phyloP scores from a whole-genome alignment of 2,888 invertebrate genomes.

The Tipula vernalis region DNA sequence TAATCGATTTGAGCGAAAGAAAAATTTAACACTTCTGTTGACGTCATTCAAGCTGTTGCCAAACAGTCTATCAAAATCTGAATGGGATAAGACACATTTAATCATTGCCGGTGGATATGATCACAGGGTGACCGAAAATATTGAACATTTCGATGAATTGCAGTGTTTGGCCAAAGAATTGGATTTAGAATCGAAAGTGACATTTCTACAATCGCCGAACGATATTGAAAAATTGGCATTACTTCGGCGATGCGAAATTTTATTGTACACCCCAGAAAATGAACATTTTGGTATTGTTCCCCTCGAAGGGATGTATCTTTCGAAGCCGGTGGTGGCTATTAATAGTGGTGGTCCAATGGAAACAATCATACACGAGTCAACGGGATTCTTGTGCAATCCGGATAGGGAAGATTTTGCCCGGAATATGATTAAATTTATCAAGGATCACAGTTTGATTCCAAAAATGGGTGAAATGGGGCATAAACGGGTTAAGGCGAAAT shows the following conservation, averaged over 20 bases:
- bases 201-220: slow-evolving; percentile 76
- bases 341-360: slow-evolving; percentile 94
- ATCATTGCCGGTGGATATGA: slow-evolving; percentile 97
- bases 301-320: slow-evolving; percentile 91
- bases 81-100: slow-evolving; percentile 61
- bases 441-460: slow-evolving; percentile 44
- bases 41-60: slow-evolving; percentile 60
- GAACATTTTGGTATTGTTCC: slow-evolving; percentile 99
- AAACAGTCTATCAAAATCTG: slow-evolving; percentile 38
- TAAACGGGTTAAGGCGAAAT: slow-evolving; percentile 60
- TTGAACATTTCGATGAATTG: slow-evolving; percentile 70
- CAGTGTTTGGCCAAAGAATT: slow-evolving; percentile 48
- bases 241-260: slow-evolving; percentile 58
- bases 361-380: slow-evolving; percentile 64
- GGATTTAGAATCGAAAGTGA: slow-evolving; percentile 56
- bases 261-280: slow-evolving; percentile 90
- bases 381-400: slow-evolving; percentile 69
- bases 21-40: slow-evolving; percentile 80
- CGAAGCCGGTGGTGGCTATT: slow-evolving; percentile 88
- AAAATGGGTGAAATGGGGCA: slow-evolving; percentile 65
- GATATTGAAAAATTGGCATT: slow-evolving; percentile 75
- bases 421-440: slow-evolving; percentile 58
- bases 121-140: slow-evolving; percentile 72
- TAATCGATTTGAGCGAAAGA: slow-evolving; percentile 95
- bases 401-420: slow-evolving; percentile 57